Evolutionary conservation across 2,888 invertebrate species (phyloP).

Genomic region (Orchesella flavescens): DNA sequence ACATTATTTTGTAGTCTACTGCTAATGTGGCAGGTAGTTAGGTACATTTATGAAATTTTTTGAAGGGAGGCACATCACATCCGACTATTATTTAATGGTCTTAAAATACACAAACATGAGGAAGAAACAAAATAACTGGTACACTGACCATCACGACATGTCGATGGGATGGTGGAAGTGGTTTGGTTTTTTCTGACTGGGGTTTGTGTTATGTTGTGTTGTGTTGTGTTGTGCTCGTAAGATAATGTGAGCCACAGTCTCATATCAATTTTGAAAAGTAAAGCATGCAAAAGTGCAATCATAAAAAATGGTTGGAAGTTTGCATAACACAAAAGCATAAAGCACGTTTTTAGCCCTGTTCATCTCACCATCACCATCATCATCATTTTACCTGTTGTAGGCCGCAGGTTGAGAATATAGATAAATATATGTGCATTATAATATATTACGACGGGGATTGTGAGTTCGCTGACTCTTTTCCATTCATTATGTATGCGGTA

Average conservation of each 20-base stretch:
- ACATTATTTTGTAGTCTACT: no score
- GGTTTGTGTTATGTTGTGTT: no score
- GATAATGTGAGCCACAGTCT: no score
- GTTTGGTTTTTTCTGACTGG: no score
- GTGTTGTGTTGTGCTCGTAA: no score
- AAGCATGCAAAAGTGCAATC: neutral
- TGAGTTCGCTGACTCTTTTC: constrained; percentile 29
- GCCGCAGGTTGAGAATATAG: constrained; percentile 9
- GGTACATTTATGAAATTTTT: no score
- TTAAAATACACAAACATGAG: neutral
- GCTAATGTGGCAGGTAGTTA: no score
- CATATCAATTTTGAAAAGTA: no score
- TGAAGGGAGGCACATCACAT: no score
- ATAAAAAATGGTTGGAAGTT: constrained; percentile 12
- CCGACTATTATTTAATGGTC: no score
- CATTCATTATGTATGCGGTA: constrained; percentile 31
- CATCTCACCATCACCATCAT: neutral
- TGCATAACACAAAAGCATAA: constrained; percentile 21
- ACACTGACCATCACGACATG: constrained; percentile 28
- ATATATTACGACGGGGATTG: neutral
- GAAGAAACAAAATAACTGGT: constrained; percentile 19
- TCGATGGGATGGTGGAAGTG: neutral
- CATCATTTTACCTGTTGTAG: neutral
- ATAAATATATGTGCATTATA: neutral
- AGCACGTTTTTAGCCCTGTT: constrained; percentile 14